A percentile compares a stretch with the other conserved stretches of the same genome.
phyloP scores from a whole-genome alignment of 2,888 invertebrate genomes.

The Amiota mariae region DNA sequence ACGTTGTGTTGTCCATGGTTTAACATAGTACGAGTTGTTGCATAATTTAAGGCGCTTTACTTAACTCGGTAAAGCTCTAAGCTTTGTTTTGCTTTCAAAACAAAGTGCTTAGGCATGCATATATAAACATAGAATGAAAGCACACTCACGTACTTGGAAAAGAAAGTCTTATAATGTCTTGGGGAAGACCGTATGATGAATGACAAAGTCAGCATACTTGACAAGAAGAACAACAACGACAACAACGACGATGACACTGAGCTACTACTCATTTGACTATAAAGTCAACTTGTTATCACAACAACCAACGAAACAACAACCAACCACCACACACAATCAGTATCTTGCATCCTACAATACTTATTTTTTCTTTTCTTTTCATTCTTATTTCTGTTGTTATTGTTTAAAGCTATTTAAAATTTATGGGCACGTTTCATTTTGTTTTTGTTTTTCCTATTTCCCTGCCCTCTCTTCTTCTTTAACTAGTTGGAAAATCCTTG shows the following conservation, averaged over 20 bases:
- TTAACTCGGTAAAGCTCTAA: conserved; percentile 29
- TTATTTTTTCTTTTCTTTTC: not conserved
- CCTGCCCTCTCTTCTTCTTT: not conserved
- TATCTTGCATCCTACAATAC: not conserved
- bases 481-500: conserved; percentile 21
- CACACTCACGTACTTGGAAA: not conserved
- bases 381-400: conserved; percentile 17
- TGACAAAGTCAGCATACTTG: not conserved
- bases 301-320: not conserved
- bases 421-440: conserved; percentile 57
- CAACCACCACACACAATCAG: not conserved
- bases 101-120: conserved; percentile 16
- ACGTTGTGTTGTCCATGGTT: not conserved
- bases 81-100: conserved; percentile 9
- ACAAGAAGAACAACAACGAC: not conserved
- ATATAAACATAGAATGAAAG: not conserved
- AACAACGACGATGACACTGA: too few species aligned
- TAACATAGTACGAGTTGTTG: conserved; percentile 32
- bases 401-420: conserved; percentile 55
- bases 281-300: not conserved
- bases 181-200: conserved; percentile 2
- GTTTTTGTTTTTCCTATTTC: conserved; percentile 52
- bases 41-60: conserved; percentile 48
- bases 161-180: not conserved
- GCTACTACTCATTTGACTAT: conserved; percentile 11